phyloP scores from a whole-genome alignment of 2,888 invertebrate genomes.

The Arenicola marina region DNA sequence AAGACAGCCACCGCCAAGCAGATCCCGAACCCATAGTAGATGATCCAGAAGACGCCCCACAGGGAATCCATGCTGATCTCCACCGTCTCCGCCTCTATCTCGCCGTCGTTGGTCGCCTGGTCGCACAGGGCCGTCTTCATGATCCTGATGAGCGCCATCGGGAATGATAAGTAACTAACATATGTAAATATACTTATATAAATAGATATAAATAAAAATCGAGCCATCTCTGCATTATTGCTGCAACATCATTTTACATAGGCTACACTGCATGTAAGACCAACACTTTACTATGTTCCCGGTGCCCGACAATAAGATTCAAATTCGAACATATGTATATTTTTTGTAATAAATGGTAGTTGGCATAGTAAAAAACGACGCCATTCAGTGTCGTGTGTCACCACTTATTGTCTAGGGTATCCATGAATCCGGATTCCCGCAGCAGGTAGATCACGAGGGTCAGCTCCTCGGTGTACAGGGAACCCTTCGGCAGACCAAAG shows the following conservation, averaged over 20 bases:
- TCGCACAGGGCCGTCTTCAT: conserved; percentile 10
- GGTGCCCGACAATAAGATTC: not conserved
- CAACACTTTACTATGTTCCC: not conserved
- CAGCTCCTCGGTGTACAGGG: conserved; percentile 21
- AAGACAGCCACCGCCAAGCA: conserved; percentile 8
- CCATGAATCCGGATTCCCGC: conserved; percentile 19
- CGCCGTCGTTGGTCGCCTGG: not conserved
- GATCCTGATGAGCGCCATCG: not conserved
- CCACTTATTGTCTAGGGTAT: conserved; percentile 20
- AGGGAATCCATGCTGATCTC: conserved; percentile 16
- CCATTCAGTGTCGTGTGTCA: not conserved
- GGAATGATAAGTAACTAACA: not conserved
- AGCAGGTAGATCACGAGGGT: conserved; percentile 19
- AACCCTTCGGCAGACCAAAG: conserved; percentile 15
- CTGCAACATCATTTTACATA: too few species aligned
- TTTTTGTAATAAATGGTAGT: not conserved
- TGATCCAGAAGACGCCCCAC: conserved; percentile 23
- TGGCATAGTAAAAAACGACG: too few species aligned
- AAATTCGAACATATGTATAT: not conserved
- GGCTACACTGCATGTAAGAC: too few species aligned
- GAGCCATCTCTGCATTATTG: not conserved
- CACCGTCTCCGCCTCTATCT: conserved; percentile 17
- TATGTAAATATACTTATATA: not conserved
- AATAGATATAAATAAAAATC: not conserved
- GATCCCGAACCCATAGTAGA: conserved; percentile 10